Base-by-base conservation (phyloP, 2,797 vertebrate genomes). In the Ctenochaetus hawaiiensis region DNA sequence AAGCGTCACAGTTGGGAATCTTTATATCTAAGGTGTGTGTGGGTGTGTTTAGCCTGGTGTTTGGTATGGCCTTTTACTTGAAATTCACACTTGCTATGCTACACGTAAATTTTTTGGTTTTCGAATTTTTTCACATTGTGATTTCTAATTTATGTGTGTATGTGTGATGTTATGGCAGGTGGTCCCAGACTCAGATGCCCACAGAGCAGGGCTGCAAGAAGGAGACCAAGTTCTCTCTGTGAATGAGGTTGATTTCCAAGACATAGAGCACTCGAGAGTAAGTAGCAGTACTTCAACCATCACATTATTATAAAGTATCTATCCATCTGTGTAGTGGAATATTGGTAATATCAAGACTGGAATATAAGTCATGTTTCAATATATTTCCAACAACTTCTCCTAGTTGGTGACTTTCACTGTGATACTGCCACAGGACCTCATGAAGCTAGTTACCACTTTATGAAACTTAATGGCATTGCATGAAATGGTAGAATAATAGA, bases 241-340 rank as follows among this genome's bases (percentile, higher is more conserved):
- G 43, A 99, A 99, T 10, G 97, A 99, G 1, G 97, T 98, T 56
- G 98, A 99, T 93, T 99, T 99, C 90, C 98, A 99, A 93, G 98
- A 99, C 88, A 99, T 99, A 56, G 98, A 99, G 75, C 98, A 99
- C 87, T 97, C 97, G 61, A 97, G 96, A 95, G 98, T 99, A 86
- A 93, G 93, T 89, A 81, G 12, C 22, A 12, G 18, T 30, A 30
- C 23, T 3, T 58, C 1, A 54, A 37, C 60, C 3, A 48, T 0
- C 37, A 37, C 5, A 37, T 52, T 57, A 44, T 48, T 7, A 37
- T 30, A 17, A n/a, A 34, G 4, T 2, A 20, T 39, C 30, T 30
- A 30, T 30, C 39, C 10, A 53, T 37, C 37, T 37, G 10, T 44
- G 8, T 9, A 30, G 7, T 39, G 17, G 18, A 12, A 16, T 22